Conservation (phyloP, 1,140 invertebrate genomes). For the Sminthurides bifidus region DNA sequence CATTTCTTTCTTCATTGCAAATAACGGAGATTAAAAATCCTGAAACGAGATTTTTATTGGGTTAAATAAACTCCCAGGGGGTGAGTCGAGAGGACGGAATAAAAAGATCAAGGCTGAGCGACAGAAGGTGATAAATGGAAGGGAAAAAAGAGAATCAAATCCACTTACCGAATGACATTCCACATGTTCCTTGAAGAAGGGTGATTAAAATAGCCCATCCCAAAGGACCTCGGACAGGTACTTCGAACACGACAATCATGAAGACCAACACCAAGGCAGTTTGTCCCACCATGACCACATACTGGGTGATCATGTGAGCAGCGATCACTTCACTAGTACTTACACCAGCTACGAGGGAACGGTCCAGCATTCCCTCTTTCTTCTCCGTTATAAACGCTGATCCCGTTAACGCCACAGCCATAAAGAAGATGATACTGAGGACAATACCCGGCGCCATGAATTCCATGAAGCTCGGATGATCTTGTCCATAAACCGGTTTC, state of each 20-base stretch:
- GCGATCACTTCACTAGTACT: conserved; percentile 77
- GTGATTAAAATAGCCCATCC: conserved; percentile 62
- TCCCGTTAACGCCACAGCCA: conserved; percentile 86
- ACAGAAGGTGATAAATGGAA: too few species aligned
- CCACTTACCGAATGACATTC: conserved; percentile 74
- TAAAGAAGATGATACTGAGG: conserved; percentile 85
- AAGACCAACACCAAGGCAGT: conserved; percentile 72
- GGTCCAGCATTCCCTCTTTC: conserved; percentile 77
- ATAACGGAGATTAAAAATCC: conserved; percentile 78
- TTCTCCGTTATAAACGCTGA: conserved; percentile 82
- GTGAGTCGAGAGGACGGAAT: too few species aligned
- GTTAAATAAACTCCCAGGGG: too few species aligned
- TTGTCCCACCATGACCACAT: conserved; percentile 86
- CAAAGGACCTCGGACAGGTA: conserved; percentile 67
- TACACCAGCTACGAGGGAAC: conserved; percentile 81
- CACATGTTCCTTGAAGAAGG: conserved; percentile 66
- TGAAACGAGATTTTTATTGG: conserved; percentile 33
- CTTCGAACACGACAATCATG: conserved; percentile 65
- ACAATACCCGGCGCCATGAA: conserved; percentile 72
- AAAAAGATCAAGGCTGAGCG: too few species aligned
- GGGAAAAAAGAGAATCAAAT: conserved; percentile 3
- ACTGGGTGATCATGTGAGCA: conserved; percentile 83
- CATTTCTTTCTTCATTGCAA: conserved; percentile 78
- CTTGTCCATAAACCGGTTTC: conserved; percentile 75
- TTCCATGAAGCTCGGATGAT: conserved; percentile 78